Evolutionary conservation across 2,888 invertebrate genomes (phyloP).

Genomic region (Scaptomyza flava): DNA sequence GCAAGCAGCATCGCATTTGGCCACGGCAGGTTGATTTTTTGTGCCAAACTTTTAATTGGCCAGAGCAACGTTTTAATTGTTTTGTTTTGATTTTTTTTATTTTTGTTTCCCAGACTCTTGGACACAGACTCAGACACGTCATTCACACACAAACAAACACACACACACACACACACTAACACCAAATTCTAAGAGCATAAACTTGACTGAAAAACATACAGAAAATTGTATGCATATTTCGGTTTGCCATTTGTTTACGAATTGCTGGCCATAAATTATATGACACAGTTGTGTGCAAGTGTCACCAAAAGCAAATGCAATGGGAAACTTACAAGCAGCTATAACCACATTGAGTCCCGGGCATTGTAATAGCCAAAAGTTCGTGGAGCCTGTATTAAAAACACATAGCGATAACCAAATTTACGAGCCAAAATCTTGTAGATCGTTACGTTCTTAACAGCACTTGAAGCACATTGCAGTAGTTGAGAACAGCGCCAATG

Average conservation of each 20-base stretch:
- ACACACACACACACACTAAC: background rate
- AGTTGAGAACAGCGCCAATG: constrained; percentile 11
- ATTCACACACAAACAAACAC: constrained; percentile 2
- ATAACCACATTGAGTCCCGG: constrained; percentile 31
- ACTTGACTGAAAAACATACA: constrained; percentile 18
- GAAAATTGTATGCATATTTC: constrained; percentile 14
- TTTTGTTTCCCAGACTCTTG: constrained; percentile 39
- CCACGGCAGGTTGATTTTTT: constrained; percentile 57
- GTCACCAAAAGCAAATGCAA: constrained; percentile 63
- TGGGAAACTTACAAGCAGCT: constrained; percentile 10
- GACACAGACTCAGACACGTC: constrained; percentile 21
- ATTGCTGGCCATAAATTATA: constrained; percentile 65
- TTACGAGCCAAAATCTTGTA: constrained; percentile 41
- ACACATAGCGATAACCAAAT: constrained; percentile 53
- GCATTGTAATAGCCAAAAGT: constrained; percentile 55
- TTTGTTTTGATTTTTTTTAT: constrained; percentile 45
- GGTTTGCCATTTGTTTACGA: constrained; percentile 27
- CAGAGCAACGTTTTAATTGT: constrained; percentile 69
- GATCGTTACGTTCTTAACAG: constrained; percentile 18
- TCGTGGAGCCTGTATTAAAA: constrained; percentile 52
- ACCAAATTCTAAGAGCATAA: constrained; percentile 29
- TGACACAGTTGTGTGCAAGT: constrained; percentile 67
- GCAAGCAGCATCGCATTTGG: constrained; percentile 52
- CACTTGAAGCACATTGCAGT: constrained; percentile 20
- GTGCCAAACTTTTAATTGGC: constrained; percentile 77